Conservation (phyloP, 2,888 invertebrate genomes). For the Chymomyza caudatula region DNA sequence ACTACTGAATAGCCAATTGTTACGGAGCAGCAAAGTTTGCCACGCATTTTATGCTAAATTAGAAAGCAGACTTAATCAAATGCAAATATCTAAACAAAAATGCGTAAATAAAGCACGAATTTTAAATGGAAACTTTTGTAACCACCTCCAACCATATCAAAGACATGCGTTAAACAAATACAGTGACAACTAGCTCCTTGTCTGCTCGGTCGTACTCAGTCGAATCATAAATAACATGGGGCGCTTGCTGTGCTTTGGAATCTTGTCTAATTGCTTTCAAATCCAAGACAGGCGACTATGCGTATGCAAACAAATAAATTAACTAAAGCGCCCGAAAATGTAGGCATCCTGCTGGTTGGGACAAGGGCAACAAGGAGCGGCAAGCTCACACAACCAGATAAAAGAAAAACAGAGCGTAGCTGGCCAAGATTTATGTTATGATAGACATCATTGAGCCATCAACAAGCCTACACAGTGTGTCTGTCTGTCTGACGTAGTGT, state of each 20-base stretch:
- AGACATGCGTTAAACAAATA: conserved; percentile 51
- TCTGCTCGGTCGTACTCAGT: background rate
- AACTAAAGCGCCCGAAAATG: conserved; percentile 1
- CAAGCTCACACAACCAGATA: background rate
- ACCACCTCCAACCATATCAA: conserved; percentile 34
- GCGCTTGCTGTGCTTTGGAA: conserved; percentile 1
- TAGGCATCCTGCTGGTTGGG: background rate
- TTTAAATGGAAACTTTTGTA: conserved; percentile 37
- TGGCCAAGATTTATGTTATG: conserved; percentile 59
- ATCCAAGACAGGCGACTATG: conserved; percentile 30
- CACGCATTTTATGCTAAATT: background rate
- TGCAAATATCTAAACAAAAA: background rate
- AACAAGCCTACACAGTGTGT: conserved; percentile 8
- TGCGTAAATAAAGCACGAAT: conserved; percentile 36
- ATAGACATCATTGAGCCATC: conserved; percentile 59
- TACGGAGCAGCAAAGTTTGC: background rate
- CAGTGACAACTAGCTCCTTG: conserved; percentile 40
- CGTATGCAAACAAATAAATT: conserved; percentile 32
- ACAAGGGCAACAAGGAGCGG: background rate
- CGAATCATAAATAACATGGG: conserved; percentile 30
- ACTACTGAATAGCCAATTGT: background rate
- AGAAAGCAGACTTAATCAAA: background rate
- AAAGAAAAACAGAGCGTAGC: background rate
- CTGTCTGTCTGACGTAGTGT: conserved; percentile 17
- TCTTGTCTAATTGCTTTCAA: conserved; percentile 65